Conservation (phyloP, 2,113 vertebrate genomes). For the Pollachius pollachius region DNA sequence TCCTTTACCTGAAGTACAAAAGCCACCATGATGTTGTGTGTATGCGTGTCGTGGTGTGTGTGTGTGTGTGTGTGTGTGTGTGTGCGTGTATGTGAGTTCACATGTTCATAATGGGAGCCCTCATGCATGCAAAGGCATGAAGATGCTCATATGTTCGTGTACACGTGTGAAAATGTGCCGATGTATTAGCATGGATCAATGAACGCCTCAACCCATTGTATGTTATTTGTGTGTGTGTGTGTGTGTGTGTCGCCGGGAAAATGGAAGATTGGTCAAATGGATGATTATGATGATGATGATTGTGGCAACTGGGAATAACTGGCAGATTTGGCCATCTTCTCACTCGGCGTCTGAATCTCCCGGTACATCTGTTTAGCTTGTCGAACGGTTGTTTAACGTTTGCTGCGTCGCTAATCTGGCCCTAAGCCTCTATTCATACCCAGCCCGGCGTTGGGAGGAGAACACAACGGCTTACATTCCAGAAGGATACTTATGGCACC, state of each 20-base stretch:
- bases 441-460: not conserved
- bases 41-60: not conserved
- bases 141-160: conserved; percentile 8
- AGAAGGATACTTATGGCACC: not conserved
- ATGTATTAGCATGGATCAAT: conserved; percentile 11
- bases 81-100: too few species aligned
- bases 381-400: conserved; percentile 1
- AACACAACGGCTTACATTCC: not conserved
- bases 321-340: not conserved
- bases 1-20: too few species aligned
- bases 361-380: not conserved
- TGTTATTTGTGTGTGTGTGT: conserved; percentile 9
- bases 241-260: not conserved
- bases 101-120: not conserved
- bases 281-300: not conserved
- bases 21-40: not conserved
- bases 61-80: not conserved
- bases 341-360: conserved; percentile 7
- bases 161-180: not conserved
- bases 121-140: not conserved
- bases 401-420: conserved; percentile 16
- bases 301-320: not conserved
- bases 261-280: not conserved
- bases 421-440: not conserved
- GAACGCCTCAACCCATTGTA: not conserved